Evolutionary conservation across 2,888 invertebrate genomes (phyloP), one percentile per base, ranked within the genome.

Genomic region (Adela reaumurella): DNA sequence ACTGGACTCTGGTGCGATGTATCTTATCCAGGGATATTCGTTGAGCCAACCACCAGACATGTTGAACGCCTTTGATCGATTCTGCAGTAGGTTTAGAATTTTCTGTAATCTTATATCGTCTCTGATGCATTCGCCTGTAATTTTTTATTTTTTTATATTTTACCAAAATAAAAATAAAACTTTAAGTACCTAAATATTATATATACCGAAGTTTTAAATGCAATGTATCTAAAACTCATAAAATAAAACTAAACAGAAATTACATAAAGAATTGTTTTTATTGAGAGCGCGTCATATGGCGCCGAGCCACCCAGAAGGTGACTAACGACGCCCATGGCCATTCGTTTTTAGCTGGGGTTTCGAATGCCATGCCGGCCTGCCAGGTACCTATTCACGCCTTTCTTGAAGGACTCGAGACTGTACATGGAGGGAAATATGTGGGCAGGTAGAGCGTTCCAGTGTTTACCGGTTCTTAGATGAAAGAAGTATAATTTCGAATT

Each of bases 41-140:
- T 87, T 88, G 8, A 90, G 62, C 50, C 87, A 61, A 0, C 89
- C 89, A 2, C 89, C 89, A 3, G 85, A 81, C 61, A 86, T 83
- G 45, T 86, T 83, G 51, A 83, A 80, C 14, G 81, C 66, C 56
- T 77, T 80, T 1, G 67, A 64, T 29, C 70, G 59, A 41, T 61
- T 58, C 44, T 58, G 57, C 43, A 74, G 60, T 45, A 74, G 55
- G 2, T 67, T 63, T 44, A 74, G 52, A 46, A 74, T 58, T 45
- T 58, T 56, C 46, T 58, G 62, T 42, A 81, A 61, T 52, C 81
- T 77, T 59, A 85, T 85, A 5, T 82, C 81, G 52, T 84, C 81
- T 57, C 85, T 81, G 29, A 88, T 83, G 2, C 78, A 68, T 49
- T 81, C 67, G 29, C 88, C 74, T 74, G 52, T 5, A 62, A 61